A percentile compares a stretch with the other conserved stretches of the same genome.
Conservation (phyloP, 1,140 invertebrate species). For the Bombus balteatus region DNA sequence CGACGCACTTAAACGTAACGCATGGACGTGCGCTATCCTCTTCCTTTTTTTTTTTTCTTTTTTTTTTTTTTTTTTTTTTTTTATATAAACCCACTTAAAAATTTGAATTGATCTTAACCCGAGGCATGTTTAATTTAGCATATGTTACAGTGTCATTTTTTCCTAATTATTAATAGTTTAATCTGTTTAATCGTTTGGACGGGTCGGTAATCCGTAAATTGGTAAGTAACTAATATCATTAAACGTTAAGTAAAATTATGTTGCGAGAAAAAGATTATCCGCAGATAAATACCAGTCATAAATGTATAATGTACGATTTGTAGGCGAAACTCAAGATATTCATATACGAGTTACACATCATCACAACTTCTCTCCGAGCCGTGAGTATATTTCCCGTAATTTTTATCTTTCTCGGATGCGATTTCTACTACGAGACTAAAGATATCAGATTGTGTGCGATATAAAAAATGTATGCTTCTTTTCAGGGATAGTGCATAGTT, state of each 20-base stretch:
- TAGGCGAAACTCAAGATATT: constrained; percentile 82
- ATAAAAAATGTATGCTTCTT: constrained; percentile 47
- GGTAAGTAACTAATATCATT: background rate
- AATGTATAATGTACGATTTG: constrained; percentile 37
- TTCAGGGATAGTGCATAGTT: constrained; percentile 81
- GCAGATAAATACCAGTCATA: background rate
- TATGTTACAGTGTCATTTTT: background rate
- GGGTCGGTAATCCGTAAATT: background rate
- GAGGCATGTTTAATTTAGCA: constrained; percentile 1
- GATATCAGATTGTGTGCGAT: constrained; percentile 12
- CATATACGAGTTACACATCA: constrained; percentile 83
- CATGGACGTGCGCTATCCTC: background rate
- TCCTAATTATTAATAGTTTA: background rate
- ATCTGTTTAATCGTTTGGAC: background rate
- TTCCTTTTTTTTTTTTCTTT: fast-evolving
- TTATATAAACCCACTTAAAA: background rate
- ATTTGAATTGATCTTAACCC: background rate
- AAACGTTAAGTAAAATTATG: background rate
- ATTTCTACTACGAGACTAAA: background rate
- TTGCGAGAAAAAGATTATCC: no score
- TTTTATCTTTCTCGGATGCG: background rate
- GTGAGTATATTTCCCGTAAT: constrained; percentile 75
- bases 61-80: background rate
- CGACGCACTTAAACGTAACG: background rate
- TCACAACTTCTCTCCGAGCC: constrained; percentile 81